phyloP scores from a whole-genome alignment of 1,140 invertebrate species.

The Liolophura sinensis region DNA sequence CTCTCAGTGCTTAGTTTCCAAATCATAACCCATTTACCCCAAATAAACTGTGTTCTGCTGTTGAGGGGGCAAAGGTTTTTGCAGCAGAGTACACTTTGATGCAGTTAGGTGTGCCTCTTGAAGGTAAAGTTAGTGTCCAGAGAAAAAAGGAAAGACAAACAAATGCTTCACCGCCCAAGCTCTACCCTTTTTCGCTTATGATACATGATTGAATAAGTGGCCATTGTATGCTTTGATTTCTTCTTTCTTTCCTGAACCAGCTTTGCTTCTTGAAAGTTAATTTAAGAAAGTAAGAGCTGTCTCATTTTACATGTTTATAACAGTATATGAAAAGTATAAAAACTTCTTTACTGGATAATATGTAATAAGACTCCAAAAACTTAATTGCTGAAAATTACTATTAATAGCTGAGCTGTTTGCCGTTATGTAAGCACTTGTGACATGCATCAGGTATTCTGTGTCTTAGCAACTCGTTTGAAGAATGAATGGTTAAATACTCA shows the following conservation, averaged over 20 bases:
- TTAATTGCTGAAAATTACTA: no score
- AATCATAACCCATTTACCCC: constrained; percentile 40
- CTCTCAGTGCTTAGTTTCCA: constrained; percentile 24
- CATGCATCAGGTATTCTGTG: no score
- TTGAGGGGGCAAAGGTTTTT: constrained; percentile 54
- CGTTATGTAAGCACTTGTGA: no score
- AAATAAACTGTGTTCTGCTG: constrained; percentile 49
- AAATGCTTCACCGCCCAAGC: background rate
- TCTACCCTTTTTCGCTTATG: background rate
- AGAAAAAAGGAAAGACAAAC: background rate
- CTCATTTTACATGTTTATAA: no score
- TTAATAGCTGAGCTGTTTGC: no score
- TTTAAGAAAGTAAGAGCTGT: constrained; percentile 7
- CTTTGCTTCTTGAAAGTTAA: constrained; percentile 4
- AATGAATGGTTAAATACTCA: no score
- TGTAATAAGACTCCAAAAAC: no score
- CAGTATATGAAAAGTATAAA: no score
- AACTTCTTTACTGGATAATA: no score
- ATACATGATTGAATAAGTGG: constrained; percentile 3
- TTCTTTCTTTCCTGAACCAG: constrained; percentile 11
- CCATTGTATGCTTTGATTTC: constrained; percentile 8
- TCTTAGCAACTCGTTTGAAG: no score
- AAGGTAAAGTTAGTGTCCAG: constrained; percentile 36
- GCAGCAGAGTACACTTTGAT: constrained; percentile 54
- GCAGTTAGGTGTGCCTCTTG: constrained; percentile 49